Percentiles rank a stretch among this genome's conserved stretches.
These are phyloP conservation scores for Drosophila nigricruria DNA, from an alignment of 2,888 invertebrate species.

Conservation along the genomic window DNA sequence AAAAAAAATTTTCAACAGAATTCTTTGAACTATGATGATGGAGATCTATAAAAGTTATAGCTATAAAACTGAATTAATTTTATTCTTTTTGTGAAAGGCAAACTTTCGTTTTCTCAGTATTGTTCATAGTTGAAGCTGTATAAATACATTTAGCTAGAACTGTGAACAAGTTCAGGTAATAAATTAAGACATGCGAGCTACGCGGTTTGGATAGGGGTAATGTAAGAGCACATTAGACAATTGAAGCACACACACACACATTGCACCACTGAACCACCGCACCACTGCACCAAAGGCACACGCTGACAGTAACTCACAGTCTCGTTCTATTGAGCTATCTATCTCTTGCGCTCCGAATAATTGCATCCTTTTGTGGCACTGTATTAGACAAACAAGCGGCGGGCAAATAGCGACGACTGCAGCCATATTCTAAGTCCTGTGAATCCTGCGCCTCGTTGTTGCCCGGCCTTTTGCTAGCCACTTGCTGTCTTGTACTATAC, in stretches of 20 bases:
- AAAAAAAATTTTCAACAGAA: no score
- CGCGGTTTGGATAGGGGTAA: background rate
- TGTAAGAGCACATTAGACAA: slow-evolving; percentile 42
- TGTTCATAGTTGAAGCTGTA: background rate
- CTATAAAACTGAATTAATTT: no score
- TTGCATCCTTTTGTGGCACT: slow-evolving; percentile 31
- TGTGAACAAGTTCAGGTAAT: slow-evolving; percentile 6
- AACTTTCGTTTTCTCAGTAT: no score
- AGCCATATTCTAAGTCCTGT: slow-evolving; percentile 23
- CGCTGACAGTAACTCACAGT: slow-evolving; percentile 33
- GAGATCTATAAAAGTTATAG: no score
- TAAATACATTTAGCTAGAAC: background rate
- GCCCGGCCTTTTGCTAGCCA: slow-evolving; percentile 31
- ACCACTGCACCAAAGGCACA: slow-evolving; percentile 47
- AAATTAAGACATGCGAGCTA: slow-evolving; percentile 9
- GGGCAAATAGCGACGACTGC: slow-evolving; percentile 32
- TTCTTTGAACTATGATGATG: no score
- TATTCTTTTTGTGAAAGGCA: no score
- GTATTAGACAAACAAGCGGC: slow-evolving; percentile 33
- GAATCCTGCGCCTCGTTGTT: slow-evolving; percentile 10
- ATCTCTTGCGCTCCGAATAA: slow-evolving; percentile 21
- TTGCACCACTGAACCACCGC: slow-evolving; percentile 25
- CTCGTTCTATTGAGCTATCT: slow-evolving; percentile 23
- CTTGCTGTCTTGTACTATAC: slow-evolving; percentile 26
- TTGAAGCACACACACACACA: slow-evolving; percentile 37